Conservation (phyloP, 2,888 invertebrate species). For the Podabrus alpinus region DNA sequence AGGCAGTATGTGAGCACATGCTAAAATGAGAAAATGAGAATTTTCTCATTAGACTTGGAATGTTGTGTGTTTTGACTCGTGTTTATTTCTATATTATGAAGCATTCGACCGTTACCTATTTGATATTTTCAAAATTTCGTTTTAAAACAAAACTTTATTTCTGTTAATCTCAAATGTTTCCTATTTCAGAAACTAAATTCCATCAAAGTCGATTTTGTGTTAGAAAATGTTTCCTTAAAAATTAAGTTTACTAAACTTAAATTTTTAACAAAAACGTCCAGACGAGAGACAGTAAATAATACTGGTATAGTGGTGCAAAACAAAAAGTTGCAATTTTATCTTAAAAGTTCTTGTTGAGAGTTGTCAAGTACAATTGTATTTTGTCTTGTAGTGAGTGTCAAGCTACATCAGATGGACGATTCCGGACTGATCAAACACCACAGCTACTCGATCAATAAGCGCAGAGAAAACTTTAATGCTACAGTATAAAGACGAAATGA, state of each 20-base stretch:
- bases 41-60: constrained; percentile 29
- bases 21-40: constrained; percentile 15
- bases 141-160: not conserved
- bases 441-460: constrained; percentile 32
- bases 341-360: constrained; percentile 10
- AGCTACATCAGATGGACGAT: constrained; percentile 26
- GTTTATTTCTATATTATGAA: constrained; percentile 19
- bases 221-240: not conserved
- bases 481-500: constrained; percentile 23
- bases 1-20: constrained; percentile 17
- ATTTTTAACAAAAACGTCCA: not conserved
- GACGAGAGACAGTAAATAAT: not conserved
- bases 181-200: not conserved
- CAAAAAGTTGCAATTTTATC: constrained; percentile 11
- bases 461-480: constrained; percentile 31
- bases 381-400: constrained; percentile 24
- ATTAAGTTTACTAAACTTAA: not conserved
- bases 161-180: not conserved
- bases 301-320: not conserved
- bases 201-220: not conserved
- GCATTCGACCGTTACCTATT: not conserved
- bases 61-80: constrained; percentile 25
- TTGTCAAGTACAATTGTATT: constrained; percentile 21
- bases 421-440: constrained; percentile 34
- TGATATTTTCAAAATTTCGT: not conserved